Percentiles rank a stretch among this genome's conserved stretches.
Evolutionary conservation across 2,888 invertebrate species (phyloP).

Genomic region (Autographa gamma): DNA sequence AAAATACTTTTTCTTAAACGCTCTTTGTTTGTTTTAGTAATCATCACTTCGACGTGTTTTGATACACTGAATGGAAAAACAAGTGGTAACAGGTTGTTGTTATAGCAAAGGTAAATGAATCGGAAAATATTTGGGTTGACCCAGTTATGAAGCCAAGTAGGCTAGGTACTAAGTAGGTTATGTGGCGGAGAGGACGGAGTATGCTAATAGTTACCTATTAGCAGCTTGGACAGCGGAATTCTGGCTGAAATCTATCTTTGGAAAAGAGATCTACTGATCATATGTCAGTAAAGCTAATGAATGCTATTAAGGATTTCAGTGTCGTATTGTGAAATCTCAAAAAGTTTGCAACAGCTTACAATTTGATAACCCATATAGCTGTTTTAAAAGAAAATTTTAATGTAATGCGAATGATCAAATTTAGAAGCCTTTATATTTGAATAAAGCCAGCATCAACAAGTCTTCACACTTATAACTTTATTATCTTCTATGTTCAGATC

Average conservation of each 20-base stretch:
- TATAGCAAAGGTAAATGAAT: constrained; percentile 41
- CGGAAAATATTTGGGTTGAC: constrained; percentile 45
- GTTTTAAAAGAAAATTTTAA: too few relatives aligned
- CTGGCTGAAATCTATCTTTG: neutral
- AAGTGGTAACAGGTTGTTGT: constrained; percentile 42
- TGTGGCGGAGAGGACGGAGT: neutral
- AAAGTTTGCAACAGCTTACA: too few relatives aligned
- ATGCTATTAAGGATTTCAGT: neutral
- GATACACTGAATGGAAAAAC: constrained; percentile 23
- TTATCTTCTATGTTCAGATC: neutral
- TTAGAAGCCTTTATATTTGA: too few relatives aligned
- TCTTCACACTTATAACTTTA: neutral
- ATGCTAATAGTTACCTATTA: constrained; percentile 3
- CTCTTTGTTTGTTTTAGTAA: constrained; percentile 1
- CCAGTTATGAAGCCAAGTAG: constrained; percentile 40
- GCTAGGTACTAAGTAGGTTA: constrained; percentile 8
- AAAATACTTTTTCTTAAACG: too few relatives aligned
- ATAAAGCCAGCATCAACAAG: too few relatives aligned
- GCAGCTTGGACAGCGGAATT: neutral
- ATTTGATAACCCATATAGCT: too few relatives aligned
- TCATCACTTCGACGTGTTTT: neutral
- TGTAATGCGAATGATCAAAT: too few relatives aligned
- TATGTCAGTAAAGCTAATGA: neutral
- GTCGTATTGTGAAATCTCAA: neutral
- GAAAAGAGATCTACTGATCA: neutral